Conservation (phyloP, 2,888 invertebrate genomes). For the Schizotus pectinicornis region DNA sequence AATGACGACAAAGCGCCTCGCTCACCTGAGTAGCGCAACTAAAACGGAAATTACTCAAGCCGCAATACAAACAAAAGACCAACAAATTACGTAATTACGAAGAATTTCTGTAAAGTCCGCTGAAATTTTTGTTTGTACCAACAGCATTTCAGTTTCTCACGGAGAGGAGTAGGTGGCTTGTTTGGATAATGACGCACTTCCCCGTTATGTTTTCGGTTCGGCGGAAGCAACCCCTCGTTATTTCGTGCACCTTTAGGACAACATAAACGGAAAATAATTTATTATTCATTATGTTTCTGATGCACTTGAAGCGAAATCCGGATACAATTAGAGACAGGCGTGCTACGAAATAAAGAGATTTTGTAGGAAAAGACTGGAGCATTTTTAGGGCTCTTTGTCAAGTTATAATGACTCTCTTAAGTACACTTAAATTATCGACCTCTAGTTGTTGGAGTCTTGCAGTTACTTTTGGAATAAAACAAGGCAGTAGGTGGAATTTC, state of each 20-base stretch:
- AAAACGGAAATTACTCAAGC: slow-evolving; percentile 1
- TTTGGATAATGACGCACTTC: slow-evolving; percentile 43
- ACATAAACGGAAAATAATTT: slow-evolving; percentile 44
- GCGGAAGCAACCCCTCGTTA: slow-evolving; percentile 25
- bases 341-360: no score
- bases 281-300: slow-evolving; percentile 38
- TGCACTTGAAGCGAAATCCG: slow-evolving; percentile 1
- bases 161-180: slow-evolving; percentile 29
- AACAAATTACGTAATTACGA: not conserved
- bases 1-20: slow-evolving; percentile 6
- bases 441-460: no score
- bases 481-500: no score
- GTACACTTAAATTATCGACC: no score
- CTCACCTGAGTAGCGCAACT: slow-evolving; percentile 14
- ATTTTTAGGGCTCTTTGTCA: no score
- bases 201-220: slow-evolving; percentile 31
- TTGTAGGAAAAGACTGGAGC: no score
- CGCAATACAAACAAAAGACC: slow-evolving; percentile 7
- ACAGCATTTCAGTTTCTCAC: not conserved
- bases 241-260: slow-evolving; percentile 38
- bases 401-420: no score
- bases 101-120: no score
- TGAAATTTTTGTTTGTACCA: not conserved
- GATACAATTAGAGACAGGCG: not conserved
- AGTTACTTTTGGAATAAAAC: no score